These are phyloP conservation scores for Nymphalis polychloros DNA, from an alignment of 2,888 invertebrate species.

Conservation along the genomic window DNA sequence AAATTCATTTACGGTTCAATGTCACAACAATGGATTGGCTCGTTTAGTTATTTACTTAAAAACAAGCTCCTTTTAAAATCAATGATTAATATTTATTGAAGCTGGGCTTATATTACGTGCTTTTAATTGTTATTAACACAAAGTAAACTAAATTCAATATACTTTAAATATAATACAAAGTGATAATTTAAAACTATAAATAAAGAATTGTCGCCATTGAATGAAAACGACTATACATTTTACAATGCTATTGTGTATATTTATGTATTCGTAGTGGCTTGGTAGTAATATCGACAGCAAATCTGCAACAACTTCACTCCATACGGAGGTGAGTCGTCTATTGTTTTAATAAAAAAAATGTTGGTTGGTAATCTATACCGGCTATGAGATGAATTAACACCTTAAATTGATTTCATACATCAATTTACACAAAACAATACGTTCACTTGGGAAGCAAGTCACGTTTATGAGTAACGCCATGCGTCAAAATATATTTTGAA, in stretches of 20 bases:
- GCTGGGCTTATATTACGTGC: too few relatives aligned
- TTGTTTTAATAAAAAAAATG: slow-evolving; percentile 16
- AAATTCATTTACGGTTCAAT: slow-evolving; percentile 60
- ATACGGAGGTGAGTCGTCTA: slow-evolving; percentile 17
- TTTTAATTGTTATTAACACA: too few relatives aligned
- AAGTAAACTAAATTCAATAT: too few relatives aligned
- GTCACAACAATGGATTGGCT: slow-evolving; percentile 60
- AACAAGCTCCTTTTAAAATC: slow-evolving; percentile 8
- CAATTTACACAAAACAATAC: not conserved
- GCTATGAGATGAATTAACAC: not conserved
- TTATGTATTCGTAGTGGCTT: slow-evolving; percentile 23
- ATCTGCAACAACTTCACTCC: slow-evolving; percentile 32
- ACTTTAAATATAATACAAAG: not conserved
- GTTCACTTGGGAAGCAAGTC: slow-evolving; percentile 3
- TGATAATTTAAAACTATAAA: not conserved
- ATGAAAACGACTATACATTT: slow-evolving; percentile 6
- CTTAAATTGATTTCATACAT: too few relatives aligned
- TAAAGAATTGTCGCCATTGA: slow-evolving; percentile 8
- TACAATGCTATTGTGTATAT: slow-evolving; percentile 10
- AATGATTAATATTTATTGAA: too few relatives aligned
- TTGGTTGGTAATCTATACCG: not conserved
- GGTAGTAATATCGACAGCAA: slow-evolving; percentile 8
- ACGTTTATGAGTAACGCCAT: slow-evolving; percentile 8
- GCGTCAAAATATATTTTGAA: slow-evolving; percentile 11
- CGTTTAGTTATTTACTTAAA: slow-evolving; percentile 21